Evolutionary conservation across 2,888 invertebrate genomes (phyloP).

Genomic region (Hipparchia sbordonii): DNA sequence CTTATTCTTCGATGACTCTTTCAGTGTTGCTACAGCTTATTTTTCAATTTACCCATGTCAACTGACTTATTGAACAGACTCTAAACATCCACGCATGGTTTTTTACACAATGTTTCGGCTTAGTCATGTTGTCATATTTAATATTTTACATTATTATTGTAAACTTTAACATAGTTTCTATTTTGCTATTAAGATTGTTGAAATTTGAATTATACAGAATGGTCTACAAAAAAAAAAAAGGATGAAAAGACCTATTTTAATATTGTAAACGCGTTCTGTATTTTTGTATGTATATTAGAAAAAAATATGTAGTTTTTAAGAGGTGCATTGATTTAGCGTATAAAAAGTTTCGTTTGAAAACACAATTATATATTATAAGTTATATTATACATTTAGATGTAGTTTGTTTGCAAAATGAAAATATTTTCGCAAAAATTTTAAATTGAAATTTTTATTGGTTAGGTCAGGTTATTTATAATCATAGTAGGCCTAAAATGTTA

Average conservation of each 20-base stretch:
- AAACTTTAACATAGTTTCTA: slow-evolving; percentile 67
- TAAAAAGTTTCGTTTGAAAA: slow-evolving; percentile 55
- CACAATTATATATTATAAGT: slow-evolving; percentile 46
- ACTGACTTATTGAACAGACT: not conserved
- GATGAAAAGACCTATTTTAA: slow-evolving; percentile 19
- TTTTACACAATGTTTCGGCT: slow-evolving; percentile 55
- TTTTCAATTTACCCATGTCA: no score
- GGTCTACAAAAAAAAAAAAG: slow-evolving; percentile 44
- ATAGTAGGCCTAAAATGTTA: slow-evolving; percentile 67
- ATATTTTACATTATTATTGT: slow-evolving; percentile 72
- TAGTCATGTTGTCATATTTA: slow-evolving; percentile 68
- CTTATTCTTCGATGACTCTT: no score
- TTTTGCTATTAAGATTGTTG: slow-evolving; percentile 66
- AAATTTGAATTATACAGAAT: slow-evolving; percentile 47
- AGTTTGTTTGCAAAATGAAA: slow-evolving; percentile 46
- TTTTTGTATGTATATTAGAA: slow-evolving; percentile 74
- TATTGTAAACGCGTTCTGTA: slow-evolving; percentile 56
- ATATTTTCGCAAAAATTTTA: slow-evolving; percentile 38
- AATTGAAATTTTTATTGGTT: slow-evolving; percentile 24
- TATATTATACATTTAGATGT: slow-evolving; percentile 47
- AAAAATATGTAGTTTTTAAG: slow-evolving; percentile 60
- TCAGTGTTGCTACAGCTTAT: no score
- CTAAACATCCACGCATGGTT: slow-evolving; percentile 45
- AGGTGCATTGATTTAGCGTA: slow-evolving; percentile 64
- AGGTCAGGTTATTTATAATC: slow-evolving; percentile 53